Base-by-base conservation (phyloP, 2,113 vertebrate genomes). In the Tachysurus vachellii region DNA sequence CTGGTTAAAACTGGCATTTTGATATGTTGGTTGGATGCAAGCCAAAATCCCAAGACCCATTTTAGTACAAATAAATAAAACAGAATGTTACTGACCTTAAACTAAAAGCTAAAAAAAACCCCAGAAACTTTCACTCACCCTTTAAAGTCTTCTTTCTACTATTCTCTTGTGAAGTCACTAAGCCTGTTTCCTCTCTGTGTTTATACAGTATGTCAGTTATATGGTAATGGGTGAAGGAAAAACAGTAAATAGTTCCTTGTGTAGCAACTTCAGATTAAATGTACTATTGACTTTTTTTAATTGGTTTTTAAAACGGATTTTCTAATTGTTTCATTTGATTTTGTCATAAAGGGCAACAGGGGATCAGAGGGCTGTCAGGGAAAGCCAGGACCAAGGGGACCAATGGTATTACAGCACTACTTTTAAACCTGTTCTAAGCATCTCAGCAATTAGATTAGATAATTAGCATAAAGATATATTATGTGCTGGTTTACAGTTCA, bases 341-440 rank as follows among this genome's bases (percentile, higher is more conserved):
- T 9, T 79, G 44, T 61, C 54, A 76, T 70, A 75, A 93, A 98
- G 97, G 97, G 97, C 23, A 92, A 91, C 87, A 94, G 93, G 87
- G 97, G 97, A 91, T 85, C 91, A 0, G 95, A 96, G 31, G 96
- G 96, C 82, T 93, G 87, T 0, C 92, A 87, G 19, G 96, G 97
- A 81, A 91, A 87, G 42, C 90, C 91, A 68, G 97, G 97, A 91
- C 86, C 91, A 0, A 94, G 95, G 90, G 97, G 97, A 85, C 93
- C 91, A 70, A 93, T 94, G 96, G 97, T 97, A 95, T 12, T 28
- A 62, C 17, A 42, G 42, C 23, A 57, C 42, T 84, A 42, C 36
- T 80, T 57, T 36, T 21, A 59, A 80, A 59, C 21, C 7, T 36
- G 4, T 11, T 80, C 59, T 57, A 59, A 79, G 26, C 76, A 75